Evolutionary conservation across 2,888 invertebrate species (phyloP).

Genomic region (Diarsia rubi): DNA sequence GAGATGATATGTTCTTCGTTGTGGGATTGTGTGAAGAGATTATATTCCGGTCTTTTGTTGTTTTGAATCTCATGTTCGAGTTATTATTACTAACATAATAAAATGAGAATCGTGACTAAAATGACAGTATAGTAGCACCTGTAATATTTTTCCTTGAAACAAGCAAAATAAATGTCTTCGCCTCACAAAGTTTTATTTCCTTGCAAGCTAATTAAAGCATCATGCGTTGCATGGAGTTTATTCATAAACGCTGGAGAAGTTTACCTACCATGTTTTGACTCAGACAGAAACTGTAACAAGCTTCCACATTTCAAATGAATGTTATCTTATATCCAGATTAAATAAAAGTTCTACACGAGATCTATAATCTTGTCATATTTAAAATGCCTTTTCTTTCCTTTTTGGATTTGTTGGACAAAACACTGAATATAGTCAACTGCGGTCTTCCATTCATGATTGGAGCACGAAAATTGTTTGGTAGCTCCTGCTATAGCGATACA

Average conservation of each 20-base stretch:
- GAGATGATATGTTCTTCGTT: constrained; percentile 34
- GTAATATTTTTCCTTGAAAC: not conserved
- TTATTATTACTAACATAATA: not conserved
- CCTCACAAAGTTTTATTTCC: not conserved
- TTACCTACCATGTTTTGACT: not conserved
- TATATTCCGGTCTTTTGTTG: constrained; percentile 14
- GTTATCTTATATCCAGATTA: too few relatives aligned
- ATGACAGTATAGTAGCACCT: not conserved
- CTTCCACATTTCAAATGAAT: not conserved
- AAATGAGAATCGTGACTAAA: not conserved
- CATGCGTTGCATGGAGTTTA: not conserved
- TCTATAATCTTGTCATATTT: too few relatives aligned
- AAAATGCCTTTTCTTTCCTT: not conserved
- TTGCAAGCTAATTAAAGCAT: not conserved
- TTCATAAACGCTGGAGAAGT: not conserved
- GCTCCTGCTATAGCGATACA: not conserved
- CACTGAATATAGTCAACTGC: too few relatives aligned
- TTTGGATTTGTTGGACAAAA: not conserved
- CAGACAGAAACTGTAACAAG: not conserved
- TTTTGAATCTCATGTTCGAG: not conserved
- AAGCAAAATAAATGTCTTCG: not conserved
- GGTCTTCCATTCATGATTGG: not conserved
- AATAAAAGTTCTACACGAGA: too few relatives aligned
- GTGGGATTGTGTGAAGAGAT: constrained; percentile 24
- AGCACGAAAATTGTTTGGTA: not conserved